Conservation (phyloP, 2,797 vertebrate genomes). For the Ctenopoma multispine region DNA sequence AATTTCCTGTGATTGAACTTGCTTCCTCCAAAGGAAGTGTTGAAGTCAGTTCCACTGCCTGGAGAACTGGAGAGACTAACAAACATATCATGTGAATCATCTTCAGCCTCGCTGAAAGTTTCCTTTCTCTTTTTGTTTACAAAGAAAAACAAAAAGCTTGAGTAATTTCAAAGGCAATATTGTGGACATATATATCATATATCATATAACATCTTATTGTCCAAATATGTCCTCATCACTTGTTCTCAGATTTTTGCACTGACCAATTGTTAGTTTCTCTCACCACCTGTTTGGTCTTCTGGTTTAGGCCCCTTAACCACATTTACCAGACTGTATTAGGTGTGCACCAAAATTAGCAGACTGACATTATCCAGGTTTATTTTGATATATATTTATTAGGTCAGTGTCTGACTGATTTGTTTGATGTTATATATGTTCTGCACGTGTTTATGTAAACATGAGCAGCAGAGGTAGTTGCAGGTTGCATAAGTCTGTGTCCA, state of each 20-base stretch:
- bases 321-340: too few relatives aligned
- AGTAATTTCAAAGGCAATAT: neutral
- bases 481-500: conserved; percentile 58
- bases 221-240: too few relatives aligned
- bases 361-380: neutral
- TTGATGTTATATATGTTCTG: too few relatives aligned
- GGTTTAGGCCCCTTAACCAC: too few relatives aligned
- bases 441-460: neutral
- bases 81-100: neutral
- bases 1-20: neutral
- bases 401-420: too few relatives aligned
- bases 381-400: too few relatives aligned
- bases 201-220: too few relatives aligned
- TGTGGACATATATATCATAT: too few relatives aligned
- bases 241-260: too few relatives aligned
- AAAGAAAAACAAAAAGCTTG: neutral
- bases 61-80: neutral
- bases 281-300: too few relatives aligned
- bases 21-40: neutral
- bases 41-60: neutral
- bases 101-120: neutral
- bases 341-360: too few relatives aligned
- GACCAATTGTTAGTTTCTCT: too few relatives aligned
- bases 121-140: neutral
- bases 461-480: conserved; percentile 14